Evolutionary conservation across 2,888 invertebrate species (phyloP), one percentile per base, ranked within the genome.

Genomic region (Eulithis testata): DNA sequence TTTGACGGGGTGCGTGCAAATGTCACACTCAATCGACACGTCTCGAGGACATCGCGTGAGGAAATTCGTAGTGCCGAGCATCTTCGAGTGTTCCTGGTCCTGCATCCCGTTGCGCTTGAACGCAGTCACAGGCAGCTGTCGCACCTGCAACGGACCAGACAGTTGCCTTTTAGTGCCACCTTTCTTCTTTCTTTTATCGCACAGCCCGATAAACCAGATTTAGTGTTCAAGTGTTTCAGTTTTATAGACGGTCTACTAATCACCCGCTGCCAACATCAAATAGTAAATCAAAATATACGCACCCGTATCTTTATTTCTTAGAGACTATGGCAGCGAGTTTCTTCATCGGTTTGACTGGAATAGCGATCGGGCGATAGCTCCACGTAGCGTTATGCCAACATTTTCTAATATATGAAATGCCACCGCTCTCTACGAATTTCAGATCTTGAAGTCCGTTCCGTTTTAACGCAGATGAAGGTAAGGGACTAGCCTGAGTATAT

Each of bases 21-120:
- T 77, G 49, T 86, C 82, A 71, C 84, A 89, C 74, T 86, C 87
- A 60, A 91, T 74, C 37, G 84, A 76, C 59, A 91, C 89, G 73
- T 91, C 91, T 51, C 80, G 85, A 21, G 89, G 86, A 71, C 80
- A 82, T 74, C 89, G 82, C 67, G 65, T 68, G 66, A 92, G 86
- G 76, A 86, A 92, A 82, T 90, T 91, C 56, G 89, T 70, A 68
- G 89, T 83, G 56, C 90, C 90, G 71, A 88, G 78, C 59, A 80
- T 66, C 76, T 82, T 85, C 61, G 92, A 91, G 80, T 90, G 87
- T 72, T 91, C 90, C 76, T 90, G 89, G 73, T 92, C 92, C 75
- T 92, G 92, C 85, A 91, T 89, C 69, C 92, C 92, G 73, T 92
- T 92, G 63, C 92, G 89, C 81, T 91, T 92, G 83, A 92, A 91